Base-by-base conservation (phyloP, 1,140 invertebrate species). In the Penaeus vannamei region DNA sequence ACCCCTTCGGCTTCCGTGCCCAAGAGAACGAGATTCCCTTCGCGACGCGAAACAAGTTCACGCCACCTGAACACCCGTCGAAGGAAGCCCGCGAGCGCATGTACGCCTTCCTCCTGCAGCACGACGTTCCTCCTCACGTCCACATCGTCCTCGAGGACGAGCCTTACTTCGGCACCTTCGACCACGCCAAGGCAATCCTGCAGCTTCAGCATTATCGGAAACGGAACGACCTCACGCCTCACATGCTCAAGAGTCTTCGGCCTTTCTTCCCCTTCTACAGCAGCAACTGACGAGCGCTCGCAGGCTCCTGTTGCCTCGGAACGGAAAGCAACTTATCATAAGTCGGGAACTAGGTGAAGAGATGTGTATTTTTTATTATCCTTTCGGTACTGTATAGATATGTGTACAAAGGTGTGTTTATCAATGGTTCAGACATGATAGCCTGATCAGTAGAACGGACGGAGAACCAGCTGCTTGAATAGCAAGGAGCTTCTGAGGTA, bases 181-280 rank as follows among this genome's bases (percentile, higher is more conserved):
- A 86, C 60, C 85, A 86, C n/a, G 85, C n/a, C 76, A 86, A 86
- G 85, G 29, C 42, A 29, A 64, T 86, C 59, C 22, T 64, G 26
- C 32, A 7, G 26, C 76, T 86, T 20, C 42, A 86, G 85, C 17
- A 80, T 22, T 53, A 61, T 32, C 23, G 85, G 32, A 86, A 80
- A 42, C 14, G 3, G n/a, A 59, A 53, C 59, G 20, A 62, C 32
- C 76, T 86, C 46, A 20, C 85, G 3, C 72, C 72, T 2, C 85
- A 80, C 36, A 26, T 61, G 29, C 85, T 86, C 23, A 80, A 86
- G 29, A 86, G 85, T 32, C 26, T 80, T 23, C 72, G 85, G 2
- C 85, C 85, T n/a, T 80, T 80, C 85, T 86, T 86, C 76, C 85
- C 85, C 20, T 86, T 86, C 85, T 86, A 62, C 59, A 80, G 64